Conservation (phyloP, 2,888 invertebrate genomes). For the Zaprionus bogoriensis region DNA sequence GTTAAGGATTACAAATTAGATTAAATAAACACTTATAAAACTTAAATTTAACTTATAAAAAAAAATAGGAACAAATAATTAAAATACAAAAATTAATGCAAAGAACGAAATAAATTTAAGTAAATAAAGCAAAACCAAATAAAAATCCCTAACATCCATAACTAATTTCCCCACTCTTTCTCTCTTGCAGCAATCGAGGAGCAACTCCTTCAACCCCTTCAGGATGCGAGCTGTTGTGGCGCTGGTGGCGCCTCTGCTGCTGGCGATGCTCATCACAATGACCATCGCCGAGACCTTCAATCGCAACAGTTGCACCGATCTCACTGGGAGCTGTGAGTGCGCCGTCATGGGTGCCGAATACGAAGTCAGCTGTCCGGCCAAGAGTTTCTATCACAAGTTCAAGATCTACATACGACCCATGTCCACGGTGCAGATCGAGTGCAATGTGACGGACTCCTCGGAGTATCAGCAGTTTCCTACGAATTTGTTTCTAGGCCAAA, state of each 20-base stretch:
- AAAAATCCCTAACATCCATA: not conserved
- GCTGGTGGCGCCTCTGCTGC: slow-evolving; percentile 36
- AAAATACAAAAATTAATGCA: no score
- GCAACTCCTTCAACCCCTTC: not conserved
- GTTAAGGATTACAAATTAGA: no score
- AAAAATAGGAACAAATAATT: no score
- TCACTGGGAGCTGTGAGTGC: slow-evolving; percentile 77
- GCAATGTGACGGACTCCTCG: slow-evolving; percentile 72
- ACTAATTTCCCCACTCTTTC: not conserved
- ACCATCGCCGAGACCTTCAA: no score
- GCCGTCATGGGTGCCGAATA: slow-evolving; percentile 75
- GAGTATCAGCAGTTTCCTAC: slow-evolving; percentile 78
- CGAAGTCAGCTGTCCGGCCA: slow-evolving; percentile 80
- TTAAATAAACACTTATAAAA: no score
- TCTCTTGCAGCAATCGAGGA: not conserved
- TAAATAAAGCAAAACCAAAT: no score
- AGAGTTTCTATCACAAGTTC: slow-evolving; percentile 74
- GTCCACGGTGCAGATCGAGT: slow-evolving; percentile 79
- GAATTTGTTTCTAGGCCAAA: slow-evolving; percentile 77
- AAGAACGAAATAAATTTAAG: no score
- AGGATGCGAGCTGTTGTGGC: slow-evolving; percentile 24
- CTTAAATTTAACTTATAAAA: no score
- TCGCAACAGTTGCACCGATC: slow-evolving; percentile 76
- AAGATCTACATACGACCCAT: slow-evolving; percentile 77
- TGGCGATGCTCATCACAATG: slow-evolving; percentile 44